Evolutionary conservation across 2,113 vertebrate genomes (phyloP).

Genomic region (Antechinus stuartii): DNA sequence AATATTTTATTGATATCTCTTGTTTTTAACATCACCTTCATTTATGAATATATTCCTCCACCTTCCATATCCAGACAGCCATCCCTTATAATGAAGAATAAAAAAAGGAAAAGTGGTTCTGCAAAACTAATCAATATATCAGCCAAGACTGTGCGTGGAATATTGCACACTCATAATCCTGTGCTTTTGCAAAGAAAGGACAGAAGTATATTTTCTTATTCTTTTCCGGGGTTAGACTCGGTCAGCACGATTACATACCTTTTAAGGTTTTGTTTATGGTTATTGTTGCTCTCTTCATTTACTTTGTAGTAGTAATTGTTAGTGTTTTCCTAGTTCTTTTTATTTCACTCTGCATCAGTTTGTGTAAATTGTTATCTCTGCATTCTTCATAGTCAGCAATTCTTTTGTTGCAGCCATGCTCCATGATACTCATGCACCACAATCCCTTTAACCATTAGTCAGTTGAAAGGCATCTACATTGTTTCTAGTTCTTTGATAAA

Average conservation of each 20-base stretch:
- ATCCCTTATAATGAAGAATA: background rate
- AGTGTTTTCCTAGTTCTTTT: background rate
- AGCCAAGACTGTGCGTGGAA: background rate
- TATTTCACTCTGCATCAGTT: background rate
- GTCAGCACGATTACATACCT: background rate
- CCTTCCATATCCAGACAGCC: background rate
- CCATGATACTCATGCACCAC: background rate
- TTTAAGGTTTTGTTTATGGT: background rate
- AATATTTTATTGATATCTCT: constrained; percentile 25
- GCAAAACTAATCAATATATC: background rate
- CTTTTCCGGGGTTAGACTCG: background rate
- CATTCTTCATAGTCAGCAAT: background rate
- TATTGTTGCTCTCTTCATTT: background rate
- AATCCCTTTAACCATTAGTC: background rate
- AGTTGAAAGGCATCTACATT: background rate
- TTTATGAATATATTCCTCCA: background rate
- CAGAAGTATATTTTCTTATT: background rate
- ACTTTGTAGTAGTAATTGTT: background rate
- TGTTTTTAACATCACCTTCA: background rate
- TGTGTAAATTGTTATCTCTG: background rate
- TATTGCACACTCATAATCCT: background rate
- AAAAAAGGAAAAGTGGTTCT: background rate
- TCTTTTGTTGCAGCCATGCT: background rate
- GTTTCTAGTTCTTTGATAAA: background rate
- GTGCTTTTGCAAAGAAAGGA: background rate